Conservation (phyloP, 2,113 vertebrate genomes). For the Clarias macrocephalus region DNA sequence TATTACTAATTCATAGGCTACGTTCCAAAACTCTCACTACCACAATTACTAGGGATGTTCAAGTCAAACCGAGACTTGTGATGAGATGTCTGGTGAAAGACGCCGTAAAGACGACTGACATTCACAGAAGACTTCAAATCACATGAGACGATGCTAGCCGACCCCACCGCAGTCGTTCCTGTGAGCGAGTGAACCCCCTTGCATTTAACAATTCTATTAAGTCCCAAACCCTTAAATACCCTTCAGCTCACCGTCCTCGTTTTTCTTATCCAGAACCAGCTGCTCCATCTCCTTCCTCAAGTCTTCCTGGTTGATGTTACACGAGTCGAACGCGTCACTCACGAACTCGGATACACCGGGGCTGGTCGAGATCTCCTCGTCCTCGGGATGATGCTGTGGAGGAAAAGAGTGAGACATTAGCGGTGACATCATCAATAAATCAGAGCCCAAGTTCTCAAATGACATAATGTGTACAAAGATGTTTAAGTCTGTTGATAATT, state of each 20-base stretch:
- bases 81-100: too few relatives aligned
- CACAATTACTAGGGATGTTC: background rate
- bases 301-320: constrained; percentile 88
- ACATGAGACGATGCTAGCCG: too few relatives aligned
- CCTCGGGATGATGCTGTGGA: constrained; percentile 70
- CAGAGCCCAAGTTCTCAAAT: background rate
- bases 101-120: too few relatives aligned
- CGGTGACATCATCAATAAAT: background rate
- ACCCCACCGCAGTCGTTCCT: too few relatives aligned
- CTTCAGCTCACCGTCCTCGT: constrained; percentile 69
- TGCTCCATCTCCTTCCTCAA: constrained; percentile 97
- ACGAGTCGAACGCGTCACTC: constrained; percentile 90
- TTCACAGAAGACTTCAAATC: too few relatives aligned
- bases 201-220: background rate
- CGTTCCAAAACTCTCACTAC: background rate
- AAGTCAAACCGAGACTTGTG: too few relatives aligned
- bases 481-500: background rate
- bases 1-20: background rate
- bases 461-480: background rate
- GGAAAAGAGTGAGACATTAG: too few relatives aligned
- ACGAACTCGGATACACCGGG: constrained; percentile 95
- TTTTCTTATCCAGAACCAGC: constrained; percentile 90
- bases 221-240: constrained; percentile 64
- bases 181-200: too few relatives aligned
- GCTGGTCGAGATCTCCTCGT: constrained; percentile 94